Conservation (phyloP, 1,140 invertebrate genomes). For the Aphelinus certus region DNA sequence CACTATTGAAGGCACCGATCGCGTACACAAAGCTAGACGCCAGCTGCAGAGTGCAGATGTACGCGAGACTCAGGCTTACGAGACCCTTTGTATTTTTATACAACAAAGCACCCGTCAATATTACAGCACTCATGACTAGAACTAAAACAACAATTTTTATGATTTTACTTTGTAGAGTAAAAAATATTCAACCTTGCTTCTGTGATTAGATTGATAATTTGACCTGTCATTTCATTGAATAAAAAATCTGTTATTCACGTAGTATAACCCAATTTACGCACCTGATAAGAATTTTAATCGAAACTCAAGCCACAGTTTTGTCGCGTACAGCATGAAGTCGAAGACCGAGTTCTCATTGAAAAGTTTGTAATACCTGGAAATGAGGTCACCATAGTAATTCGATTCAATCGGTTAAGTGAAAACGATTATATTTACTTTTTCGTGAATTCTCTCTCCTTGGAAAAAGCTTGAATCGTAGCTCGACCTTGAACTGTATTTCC, state of each 20-base stretch:
- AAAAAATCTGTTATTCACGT: background rate
- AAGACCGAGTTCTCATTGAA: slow-evolving; percentile 46
- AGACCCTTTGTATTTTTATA: background rate
- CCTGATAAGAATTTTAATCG: slow-evolving; percentile 47
- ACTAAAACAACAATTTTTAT: slow-evolving; percentile 19
- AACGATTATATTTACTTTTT: slow-evolving; percentile 40
- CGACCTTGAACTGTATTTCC: slow-evolving; percentile 44
- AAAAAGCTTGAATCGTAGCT: slow-evolving; percentile 45
- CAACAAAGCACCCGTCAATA: slow-evolving; percentile 40
- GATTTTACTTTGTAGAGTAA: too few relatives aligned
- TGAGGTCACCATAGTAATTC: background rate
- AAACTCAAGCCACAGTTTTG: slow-evolving; percentile 46
- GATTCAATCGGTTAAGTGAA: background rate
- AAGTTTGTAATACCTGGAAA: slow-evolving; percentile 42
- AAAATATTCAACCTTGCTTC: too few relatives aligned
- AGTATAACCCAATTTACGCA: slow-evolving; percentile 16
- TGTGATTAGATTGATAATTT: too few relatives aligned
- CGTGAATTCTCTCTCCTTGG: slow-evolving; percentile 47
- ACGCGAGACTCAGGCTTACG: slow-evolving; percentile 5
- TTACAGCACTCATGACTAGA: slow-evolving; percentile 39
- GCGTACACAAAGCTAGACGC: slow-evolving; percentile 33
- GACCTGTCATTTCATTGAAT: background rate
- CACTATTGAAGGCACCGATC: slow-evolving; percentile 39
- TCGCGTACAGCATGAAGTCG: slow-evolving; percentile 46
- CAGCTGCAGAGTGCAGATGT: slow-evolving; percentile 21